Evolutionary conservation across 2,113 vertebrate genomes (phyloP), one percentile per base, ranked within the genome.

Genomic region (Glareola pratincola): DNA sequence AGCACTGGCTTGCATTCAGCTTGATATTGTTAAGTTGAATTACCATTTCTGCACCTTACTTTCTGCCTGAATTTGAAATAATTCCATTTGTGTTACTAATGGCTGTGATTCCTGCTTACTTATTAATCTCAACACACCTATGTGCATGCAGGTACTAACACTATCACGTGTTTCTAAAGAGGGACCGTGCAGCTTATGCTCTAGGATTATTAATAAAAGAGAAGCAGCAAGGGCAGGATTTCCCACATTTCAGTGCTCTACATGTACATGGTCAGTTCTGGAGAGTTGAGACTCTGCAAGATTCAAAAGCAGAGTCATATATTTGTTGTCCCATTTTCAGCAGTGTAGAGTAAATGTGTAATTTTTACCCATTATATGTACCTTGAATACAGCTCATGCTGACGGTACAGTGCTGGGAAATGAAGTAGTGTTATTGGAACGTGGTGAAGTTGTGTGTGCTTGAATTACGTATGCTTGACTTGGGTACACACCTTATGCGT

Each of bases 21-120:
- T 50, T 74, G 1, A 6, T 85, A 29, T 4, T 76, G 17, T 87
- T 54, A 66, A 79, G 43, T 45, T 53, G 36, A 91, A 36, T 88
- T 82, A 39, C 9, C 4, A 22, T 84, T 94, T 88, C 59, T 66
- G 60, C 91, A 79, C 6, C n/a, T 53, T 79, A 29, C 41, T 45
- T 59, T 81, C 51, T 63, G 91, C 87, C 78, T 93, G 74, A 85
- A 72, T 48, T 91, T 91, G 82, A 85, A 94, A 71, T 92, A 76
- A 94, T 88, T 90, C 72, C 0, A 1, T 85, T 96, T 72, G 39
- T 92, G 29, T 34, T 90, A 91, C 92, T 97, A 95, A 96, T 92
- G 41, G n/a, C 48, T 95, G 41, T 62, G 74, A 88, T 89, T 90
- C 73, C 84, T 94, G 69, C 80, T 94, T 77, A 73, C 27, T 34